Percentiles rank a stretch among this genome's conserved stretches.
Evolutionary conservation across 2,797 vertebrate genomes (phyloP).

Genomic region (Lateolabrax maculatus): DNA sequence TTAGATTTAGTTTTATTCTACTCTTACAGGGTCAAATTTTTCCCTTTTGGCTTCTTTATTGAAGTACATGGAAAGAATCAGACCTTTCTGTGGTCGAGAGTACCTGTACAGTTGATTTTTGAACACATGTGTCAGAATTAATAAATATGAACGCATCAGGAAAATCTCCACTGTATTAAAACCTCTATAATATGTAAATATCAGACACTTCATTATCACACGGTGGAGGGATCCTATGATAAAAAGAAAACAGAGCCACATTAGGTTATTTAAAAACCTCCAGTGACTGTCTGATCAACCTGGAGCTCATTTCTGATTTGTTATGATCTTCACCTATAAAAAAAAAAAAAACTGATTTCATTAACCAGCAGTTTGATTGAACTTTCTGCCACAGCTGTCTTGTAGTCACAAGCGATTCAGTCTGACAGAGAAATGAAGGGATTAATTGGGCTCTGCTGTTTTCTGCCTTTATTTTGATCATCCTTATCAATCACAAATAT

Average conservation of each 20-base stretch:
- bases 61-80: neutral
- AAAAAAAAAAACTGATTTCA: slow-evolving; percentile 7
- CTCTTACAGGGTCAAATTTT: neutral
- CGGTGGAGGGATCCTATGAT: neutral
- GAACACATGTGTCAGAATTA: neutral
- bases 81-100: neutral
- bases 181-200: neutral
- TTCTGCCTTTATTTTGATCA: neutral
- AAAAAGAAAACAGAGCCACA: neutral
- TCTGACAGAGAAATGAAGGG: slow-evolving; percentile 33
- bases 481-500: slow-evolving; percentile 12
- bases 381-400: slow-evolving; percentile 25
- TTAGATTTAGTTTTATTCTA: neutral
- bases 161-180: neutral
- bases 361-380: slow-evolving; percentile 8
- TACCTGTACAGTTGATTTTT: neutral
- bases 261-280: neutral
- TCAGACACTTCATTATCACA: neutral
- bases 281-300: neutral
- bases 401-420: slow-evolving; percentile 14
- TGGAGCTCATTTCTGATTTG: neutral
- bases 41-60: neutral
- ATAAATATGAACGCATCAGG: neutral
- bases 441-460: slow-evolving; percentile 19
- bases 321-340: neutral